Percentiles rank a stretch among this genome's conserved stretches.
Conservation (phyloP, 2,113 vertebrate genomes). For the Furnarius figulus region DNA sequence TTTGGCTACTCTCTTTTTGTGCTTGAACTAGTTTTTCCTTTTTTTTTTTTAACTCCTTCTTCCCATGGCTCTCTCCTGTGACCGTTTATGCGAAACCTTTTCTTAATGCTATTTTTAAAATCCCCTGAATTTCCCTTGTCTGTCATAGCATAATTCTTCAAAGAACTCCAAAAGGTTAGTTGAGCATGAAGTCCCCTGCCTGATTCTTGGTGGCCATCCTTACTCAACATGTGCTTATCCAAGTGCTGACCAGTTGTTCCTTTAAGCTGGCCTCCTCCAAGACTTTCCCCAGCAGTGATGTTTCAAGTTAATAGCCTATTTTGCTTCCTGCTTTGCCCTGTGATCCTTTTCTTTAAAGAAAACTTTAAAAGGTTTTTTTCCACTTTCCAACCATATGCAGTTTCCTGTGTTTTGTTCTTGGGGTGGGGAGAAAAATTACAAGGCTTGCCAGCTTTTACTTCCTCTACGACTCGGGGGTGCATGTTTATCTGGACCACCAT, state of each 20-base stretch:
- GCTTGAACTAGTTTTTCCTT: conserved; percentile 9
- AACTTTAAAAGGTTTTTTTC: background rate
- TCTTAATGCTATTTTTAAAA: conserved; percentile 47
- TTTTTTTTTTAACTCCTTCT: background rate
- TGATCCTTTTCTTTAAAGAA: conserved; percentile 48
- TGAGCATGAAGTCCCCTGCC: conserved; percentile 58
- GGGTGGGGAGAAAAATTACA: conserved; percentile 6
- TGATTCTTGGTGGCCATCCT: conserved; percentile 51
- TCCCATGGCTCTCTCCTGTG: background rate
- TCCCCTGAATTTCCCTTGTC: conserved; percentile 41
- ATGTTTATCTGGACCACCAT: conserved; percentile 59
- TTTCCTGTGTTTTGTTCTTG: conserved; percentile 48
- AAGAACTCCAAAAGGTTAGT: conserved; percentile 54
- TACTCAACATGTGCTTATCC: conserved; percentile 39
- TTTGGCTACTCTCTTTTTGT: conserved; percentile 37
- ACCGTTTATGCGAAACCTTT: conserved; percentile 11
- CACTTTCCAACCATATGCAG: conserved; percentile 14
- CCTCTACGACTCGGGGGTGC: conserved; percentile 31
- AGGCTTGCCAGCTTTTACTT: conserved; percentile 38
- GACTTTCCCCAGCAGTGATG: conserved; percentile 28
- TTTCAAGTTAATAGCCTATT: conserved; percentile 29
- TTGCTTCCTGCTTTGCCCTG: conserved; percentile 39
- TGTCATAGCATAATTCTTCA: conserved; percentile 49
- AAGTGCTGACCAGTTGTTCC: conserved; percentile 49
- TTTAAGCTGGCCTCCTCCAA: conserved; percentile 29